phyloP scores from a whole-genome alignment of 2,888 invertebrate genomes.

The Aplocera efformata region DNA sequence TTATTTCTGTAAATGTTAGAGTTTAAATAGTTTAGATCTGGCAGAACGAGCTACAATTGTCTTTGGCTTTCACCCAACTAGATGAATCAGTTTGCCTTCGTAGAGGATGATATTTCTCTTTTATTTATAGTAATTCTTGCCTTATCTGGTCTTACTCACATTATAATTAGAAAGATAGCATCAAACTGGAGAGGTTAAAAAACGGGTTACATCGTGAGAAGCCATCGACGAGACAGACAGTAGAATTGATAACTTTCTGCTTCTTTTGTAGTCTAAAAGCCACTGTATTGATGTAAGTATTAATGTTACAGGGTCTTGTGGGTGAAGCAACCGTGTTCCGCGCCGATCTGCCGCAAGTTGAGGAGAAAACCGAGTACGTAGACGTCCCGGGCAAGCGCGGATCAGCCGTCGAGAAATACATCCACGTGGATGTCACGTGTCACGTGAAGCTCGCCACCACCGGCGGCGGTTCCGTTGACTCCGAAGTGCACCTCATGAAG shows the following conservation, averaged over 20 bases:
- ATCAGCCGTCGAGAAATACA: constrained; percentile 81
- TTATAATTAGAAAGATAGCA: no score
- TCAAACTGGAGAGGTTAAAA: no score
- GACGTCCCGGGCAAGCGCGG: constrained; percentile 69
- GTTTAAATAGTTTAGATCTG: constrained; percentile 38
- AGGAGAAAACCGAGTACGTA: constrained; percentile 82
- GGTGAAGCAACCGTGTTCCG: constrained; percentile 85
- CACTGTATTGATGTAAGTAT: no score
- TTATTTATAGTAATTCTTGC: constrained; percentile 35
- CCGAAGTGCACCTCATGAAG: constrained; percentile 82
- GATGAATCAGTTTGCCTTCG: constrained; percentile 36
- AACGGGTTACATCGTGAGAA: no score
- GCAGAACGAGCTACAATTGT: constrained; percentile 44
- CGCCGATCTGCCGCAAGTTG: constrained; percentile 84
- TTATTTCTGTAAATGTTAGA: constrained; percentile 35
- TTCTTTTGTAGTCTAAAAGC: no score
- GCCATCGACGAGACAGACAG: no score
- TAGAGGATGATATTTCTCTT: constrained; percentile 29
- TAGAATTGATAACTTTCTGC: no score
- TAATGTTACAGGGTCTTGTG: constrained; percentile 59
- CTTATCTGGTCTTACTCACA: constrained; percentile 16
- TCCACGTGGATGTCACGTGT: constrained; percentile 85
- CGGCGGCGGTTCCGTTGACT: constrained; percentile 78
- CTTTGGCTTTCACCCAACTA: constrained; percentile 42
- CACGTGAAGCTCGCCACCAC: constrained; percentile 82